Percentiles rank a stretch among this genome's conserved stretches.
phyloP scores from a whole-genome alignment of 2,797 vertebrate species.

The Tauraco hartlaubi region DNA sequence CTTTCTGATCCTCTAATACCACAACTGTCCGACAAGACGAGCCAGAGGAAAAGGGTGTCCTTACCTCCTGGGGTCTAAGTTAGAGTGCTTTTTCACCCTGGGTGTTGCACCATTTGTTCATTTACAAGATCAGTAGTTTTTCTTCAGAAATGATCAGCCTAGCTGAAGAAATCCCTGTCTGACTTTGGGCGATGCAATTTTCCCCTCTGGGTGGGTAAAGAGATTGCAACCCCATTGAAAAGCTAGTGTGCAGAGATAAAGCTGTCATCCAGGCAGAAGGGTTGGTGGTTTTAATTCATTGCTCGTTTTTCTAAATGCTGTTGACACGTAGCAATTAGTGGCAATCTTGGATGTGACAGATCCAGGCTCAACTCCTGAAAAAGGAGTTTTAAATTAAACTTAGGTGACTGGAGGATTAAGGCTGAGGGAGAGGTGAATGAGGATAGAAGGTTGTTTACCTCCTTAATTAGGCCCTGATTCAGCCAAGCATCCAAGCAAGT shows the following conservation, averaged over 20 bases:
- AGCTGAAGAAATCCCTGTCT: not conserved
- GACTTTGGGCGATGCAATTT: not conserved
- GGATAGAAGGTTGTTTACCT: slow-evolving; percentile 17
- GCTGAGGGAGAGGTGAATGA: not conserved
- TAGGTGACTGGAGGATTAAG: slow-evolving; percentile 31
- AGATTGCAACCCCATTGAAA: not conserved
- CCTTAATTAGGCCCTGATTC: slow-evolving; percentile 55
- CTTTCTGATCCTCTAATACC: not conserved
- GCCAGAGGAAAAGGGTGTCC: not conserved
- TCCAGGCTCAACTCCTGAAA: slow-evolving; percentile 26
- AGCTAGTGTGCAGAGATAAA: slow-evolving; percentile 7
- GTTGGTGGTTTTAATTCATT: slow-evolving; percentile 22
- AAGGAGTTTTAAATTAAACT: slow-evolving; percentile 54
- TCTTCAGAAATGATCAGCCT: not conserved
- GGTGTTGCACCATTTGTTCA: not conserved
- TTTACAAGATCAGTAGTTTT: not conserved
- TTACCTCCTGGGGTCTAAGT: slow-evolving; percentile 16
- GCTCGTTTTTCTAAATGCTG: slow-evolving; percentile 22
- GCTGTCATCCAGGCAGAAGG: slow-evolving; percentile 13
- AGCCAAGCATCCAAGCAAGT: slow-evolving; percentile 33
- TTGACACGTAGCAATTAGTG: slow-evolving; percentile 56
- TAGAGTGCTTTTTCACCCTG: not conserved
- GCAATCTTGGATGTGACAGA: slow-evolving; percentile 11
- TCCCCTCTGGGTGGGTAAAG: not conserved
- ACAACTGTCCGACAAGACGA: slow-evolving; percentile 11